Conservation (phyloP, 1,140 invertebrate genomes). For the Calephelis virginiensis region DNA sequence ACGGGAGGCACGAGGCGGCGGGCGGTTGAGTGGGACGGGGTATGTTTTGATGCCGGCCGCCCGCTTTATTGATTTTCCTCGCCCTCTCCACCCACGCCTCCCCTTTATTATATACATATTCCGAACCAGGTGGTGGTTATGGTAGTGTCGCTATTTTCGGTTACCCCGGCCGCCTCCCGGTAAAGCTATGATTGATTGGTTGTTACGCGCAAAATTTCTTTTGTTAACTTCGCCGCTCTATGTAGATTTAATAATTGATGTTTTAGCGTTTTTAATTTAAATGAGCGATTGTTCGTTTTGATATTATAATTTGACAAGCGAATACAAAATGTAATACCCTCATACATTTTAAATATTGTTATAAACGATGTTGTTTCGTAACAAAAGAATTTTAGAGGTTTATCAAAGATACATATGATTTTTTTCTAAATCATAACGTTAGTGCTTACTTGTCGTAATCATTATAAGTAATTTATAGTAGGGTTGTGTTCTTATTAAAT, state of each 20-base stretch:
- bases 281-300: not conserved
- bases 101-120: conserved; percentile 70
- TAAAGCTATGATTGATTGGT: conserved; percentile 64
- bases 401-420: too few relatives aligned
- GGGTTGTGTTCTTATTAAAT: too few relatives aligned
- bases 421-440: too few relatives aligned
- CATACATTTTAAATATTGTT: too few relatives aligned
- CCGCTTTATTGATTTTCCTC: conserved; percentile 75
- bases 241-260: conserved; percentile 18
- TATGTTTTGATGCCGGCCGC: conserved; percentile 73
- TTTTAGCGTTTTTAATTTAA: conserved; percentile 11
- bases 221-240: conserved; percentile 30
- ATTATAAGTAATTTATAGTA: too few relatives aligned
- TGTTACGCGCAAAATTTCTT: conserved; percentile 41
- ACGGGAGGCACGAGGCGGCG: conserved; percentile 40
- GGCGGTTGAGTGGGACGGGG: conserved; percentile 38
- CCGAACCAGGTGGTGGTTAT: conserved; percentile 60
- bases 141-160: conserved; percentile 68
- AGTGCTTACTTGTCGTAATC: too few relatives aligned
- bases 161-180: conserved; percentile 54
- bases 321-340: not conserved
- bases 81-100: conserved; percentile 47
- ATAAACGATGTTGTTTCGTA: too few relatives aligned
- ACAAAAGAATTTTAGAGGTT: too few relatives aligned
- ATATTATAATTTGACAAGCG: not conserved